phyloP scores from a whole-genome alignment of 2,888 invertebrate species.

The Leptinotarsa haldemani region DNA sequence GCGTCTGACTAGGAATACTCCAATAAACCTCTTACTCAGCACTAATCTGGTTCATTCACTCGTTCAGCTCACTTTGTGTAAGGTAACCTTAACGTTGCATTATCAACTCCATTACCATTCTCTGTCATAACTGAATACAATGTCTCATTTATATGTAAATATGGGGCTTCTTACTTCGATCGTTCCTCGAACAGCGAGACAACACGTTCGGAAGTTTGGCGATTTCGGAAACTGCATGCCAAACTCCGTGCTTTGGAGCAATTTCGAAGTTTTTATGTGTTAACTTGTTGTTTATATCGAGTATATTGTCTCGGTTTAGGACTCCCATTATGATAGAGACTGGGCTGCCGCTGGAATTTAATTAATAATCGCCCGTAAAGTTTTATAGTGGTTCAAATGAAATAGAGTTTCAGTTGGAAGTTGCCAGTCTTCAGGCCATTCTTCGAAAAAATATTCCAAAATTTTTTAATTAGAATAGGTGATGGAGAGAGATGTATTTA shows the following conservation, averaged over 20 bases:
- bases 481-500: too few species aligned
- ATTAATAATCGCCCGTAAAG: conserved; percentile 49
- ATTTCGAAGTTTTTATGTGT: conserved; percentile 56
- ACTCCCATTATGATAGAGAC: conserved; percentile 44
- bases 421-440: background rate
- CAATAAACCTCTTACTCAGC: too few species aligned
- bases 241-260: conserved; percentile 40
- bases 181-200: conserved; percentile 17
- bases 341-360: conserved; percentile 48
- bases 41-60: too few species aligned
- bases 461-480: background rate
- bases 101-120: conserved; percentile 15
- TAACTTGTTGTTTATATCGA: conserved; percentile 54
- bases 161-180: conserved; percentile 9
- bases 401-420: conserved; percentile 44
- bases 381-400: conserved; percentile 47
- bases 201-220: conserved; percentile 28
- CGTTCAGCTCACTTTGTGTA: background rate
- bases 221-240: conserved; percentile 24
- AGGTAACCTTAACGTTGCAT: background rate
- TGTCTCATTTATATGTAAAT: conserved; percentile 18
- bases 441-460: background rate
- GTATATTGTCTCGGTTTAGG: conserved; percentile 25
- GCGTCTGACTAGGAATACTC: too few species aligned
- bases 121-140: conserved; percentile 17